Conservation (phyloP, 2,113 vertebrate species). For the Lichenostomus cassidix region DNA sequence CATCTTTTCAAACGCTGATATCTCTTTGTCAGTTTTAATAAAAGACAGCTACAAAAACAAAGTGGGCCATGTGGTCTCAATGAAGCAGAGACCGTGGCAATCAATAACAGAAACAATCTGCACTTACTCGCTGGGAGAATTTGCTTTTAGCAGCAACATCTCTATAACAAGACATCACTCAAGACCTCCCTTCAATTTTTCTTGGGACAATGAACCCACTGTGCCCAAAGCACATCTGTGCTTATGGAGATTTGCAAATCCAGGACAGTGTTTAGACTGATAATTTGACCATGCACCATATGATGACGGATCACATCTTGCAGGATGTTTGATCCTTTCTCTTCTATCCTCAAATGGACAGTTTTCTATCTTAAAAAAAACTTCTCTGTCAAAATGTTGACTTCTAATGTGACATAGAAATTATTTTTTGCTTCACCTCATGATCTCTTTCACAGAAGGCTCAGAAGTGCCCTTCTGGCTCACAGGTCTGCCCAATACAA, state of each 20-base stretch:
- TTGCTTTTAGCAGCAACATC: constrained; percentile 47
- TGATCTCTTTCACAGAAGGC: background rate
- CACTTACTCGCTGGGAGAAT: constrained; percentile 15
- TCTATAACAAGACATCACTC: constrained; percentile 30
- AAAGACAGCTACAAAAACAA: constrained; percentile 63
- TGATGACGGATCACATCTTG: background rate
- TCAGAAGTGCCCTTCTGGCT: background rate
- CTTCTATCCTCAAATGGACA: background rate
- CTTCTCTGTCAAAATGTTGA: background rate
- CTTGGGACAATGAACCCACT: constrained; percentile 45
- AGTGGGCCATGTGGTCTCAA: constrained; percentile 62
- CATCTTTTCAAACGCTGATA: constrained; percentile 50
- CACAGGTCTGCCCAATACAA: background rate
- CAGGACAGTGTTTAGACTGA: constrained; percentile 21
- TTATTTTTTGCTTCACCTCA: background rate
- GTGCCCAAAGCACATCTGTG: constrained; percentile 40
- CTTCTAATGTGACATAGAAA: background rate
- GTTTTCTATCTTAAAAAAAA: background rate
- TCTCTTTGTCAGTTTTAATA: constrained; percentile 68
- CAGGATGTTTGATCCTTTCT: background rate
- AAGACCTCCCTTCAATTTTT: constrained; percentile 20
- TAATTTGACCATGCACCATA: background rate
- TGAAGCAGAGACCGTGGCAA: constrained; percentile 26
- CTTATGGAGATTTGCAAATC: background rate
- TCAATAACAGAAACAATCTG: constrained; percentile 58